A percentile compares a stretch with the other conserved stretches of the same genome.
Conservation (phyloP, 2,113 vertebrate genomes). For the Heliornis fulica region DNA sequence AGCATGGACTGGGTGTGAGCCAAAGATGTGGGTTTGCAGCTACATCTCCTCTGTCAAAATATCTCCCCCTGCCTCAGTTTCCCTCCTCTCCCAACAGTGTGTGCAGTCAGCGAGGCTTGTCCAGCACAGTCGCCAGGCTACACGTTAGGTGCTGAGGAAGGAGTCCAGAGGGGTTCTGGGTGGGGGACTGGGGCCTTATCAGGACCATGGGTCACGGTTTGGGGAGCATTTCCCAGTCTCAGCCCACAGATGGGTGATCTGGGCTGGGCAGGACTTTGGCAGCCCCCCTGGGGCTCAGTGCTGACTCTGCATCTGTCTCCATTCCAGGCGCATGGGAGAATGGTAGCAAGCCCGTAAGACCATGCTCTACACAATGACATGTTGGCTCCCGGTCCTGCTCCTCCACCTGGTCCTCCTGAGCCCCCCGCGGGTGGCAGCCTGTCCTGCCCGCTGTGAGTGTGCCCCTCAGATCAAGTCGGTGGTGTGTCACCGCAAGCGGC, state of each 20-base stretch:
- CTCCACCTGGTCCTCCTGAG: constrained; percentile 74
- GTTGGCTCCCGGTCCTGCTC: constrained; percentile 77
- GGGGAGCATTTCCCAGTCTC: background rate
- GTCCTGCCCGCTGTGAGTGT: constrained; percentile 92
- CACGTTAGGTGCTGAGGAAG: rapidly evolving
- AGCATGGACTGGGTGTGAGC: background rate
- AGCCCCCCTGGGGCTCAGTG: rapidly evolving
- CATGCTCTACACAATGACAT: constrained; percentile 72
- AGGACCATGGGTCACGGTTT: rapidly evolving
- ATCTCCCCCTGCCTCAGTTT: background rate
- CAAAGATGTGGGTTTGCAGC: background rate
- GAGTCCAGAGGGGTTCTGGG: background rate
- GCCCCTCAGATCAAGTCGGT: constrained; percentile 77
- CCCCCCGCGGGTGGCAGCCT: constrained; percentile 32
- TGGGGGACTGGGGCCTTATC: background rate
- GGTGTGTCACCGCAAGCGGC: constrained; percentile 85
- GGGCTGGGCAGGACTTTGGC: rapidly evolving
- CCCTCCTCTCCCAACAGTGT: rapidly evolving
- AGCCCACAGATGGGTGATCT: rapidly evolving
- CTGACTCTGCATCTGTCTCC: background rate
- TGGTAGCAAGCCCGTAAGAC: constrained; percentile 75
- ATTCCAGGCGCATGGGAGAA: constrained; percentile 76
- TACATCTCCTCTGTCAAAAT: rapidly evolving
- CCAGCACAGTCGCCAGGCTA: background rate
- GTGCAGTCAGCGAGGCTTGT: rapidly evolving